Evolutionary conservation across 1,140 invertebrate species (phyloP).

Genomic region (Saxidomus purpurata): DNA sequence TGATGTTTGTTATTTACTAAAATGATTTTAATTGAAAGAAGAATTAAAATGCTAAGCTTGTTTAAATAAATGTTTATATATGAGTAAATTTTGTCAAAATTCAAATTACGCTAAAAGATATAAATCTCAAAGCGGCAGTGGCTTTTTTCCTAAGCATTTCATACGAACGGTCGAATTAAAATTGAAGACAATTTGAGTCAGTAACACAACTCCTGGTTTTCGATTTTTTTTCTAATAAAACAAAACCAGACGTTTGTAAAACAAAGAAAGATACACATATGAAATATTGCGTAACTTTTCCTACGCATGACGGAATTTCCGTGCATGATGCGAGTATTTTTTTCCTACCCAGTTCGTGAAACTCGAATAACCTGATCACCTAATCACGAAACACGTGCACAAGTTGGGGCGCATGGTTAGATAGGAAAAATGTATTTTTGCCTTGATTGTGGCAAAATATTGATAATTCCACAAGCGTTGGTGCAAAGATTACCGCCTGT

Average conservation of each 20-base stretch:
- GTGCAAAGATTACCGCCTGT: constrained; percentile 11
- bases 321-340: not conserved
- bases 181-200: no score
- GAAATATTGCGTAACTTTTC: constrained; percentile 11
- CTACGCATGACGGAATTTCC: not conserved
- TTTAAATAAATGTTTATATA: no score
- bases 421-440: constrained; percentile 7
- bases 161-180: no score
- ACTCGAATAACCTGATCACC: not conserved
- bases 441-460: constrained; percentile 2
- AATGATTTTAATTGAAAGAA: no score
- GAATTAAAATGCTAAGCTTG: no score
- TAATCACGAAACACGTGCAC: constrained; percentile 14
- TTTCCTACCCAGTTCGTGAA: not conserved
- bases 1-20: no score
- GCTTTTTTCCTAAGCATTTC: no score
- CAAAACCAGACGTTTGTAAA: constrained; percentile 4
- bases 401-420: not conserved
- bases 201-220: no score
- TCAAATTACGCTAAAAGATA: no score
- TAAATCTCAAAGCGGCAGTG: no score
- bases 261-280: constrained; percentile 17
- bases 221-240: not conserved
- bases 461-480: not conserved
- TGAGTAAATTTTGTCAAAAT: no score